phyloP scores from a whole-genome alignment of 2,888 invertebrate genomes.

The Pseudoips prasinana region DNA sequence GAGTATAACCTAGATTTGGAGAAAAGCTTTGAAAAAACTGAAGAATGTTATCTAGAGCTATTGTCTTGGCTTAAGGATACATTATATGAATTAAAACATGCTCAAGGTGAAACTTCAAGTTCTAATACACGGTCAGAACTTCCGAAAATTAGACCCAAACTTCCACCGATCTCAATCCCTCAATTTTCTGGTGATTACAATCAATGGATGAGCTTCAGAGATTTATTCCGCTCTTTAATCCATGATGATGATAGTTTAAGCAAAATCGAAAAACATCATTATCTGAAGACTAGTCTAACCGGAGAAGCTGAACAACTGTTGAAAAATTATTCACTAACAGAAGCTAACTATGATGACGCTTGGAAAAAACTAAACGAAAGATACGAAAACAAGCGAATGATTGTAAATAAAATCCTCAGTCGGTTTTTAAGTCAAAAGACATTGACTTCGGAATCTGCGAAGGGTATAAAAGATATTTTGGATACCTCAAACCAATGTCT shows the following conservation, averaged over 20 bases:
- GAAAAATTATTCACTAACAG: slow-evolving; percentile 11
- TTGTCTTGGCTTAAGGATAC: slow-evolving; percentile 1
- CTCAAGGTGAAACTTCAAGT: slow-evolving; percentile 1
- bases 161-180: slow-evolving; percentile 13
- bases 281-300: slow-evolving; percentile 14
- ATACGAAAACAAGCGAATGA: slow-evolving; percentile 12
- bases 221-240: slow-evolving; percentile 15
- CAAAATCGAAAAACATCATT: slow-evolving; percentile 19
- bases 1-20: background rate
- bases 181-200: slow-evolving; percentile 14
- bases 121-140: background rate
- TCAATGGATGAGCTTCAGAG: slow-evolving; percentile 16
- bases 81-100: background rate
- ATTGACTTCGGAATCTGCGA: slow-evolving; percentile 11
- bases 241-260: slow-evolving; percentile 8
- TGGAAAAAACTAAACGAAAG: slow-evolving; percentile 19
- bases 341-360: slow-evolving; percentile 21
- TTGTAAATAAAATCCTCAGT: slow-evolving; percentile 21
- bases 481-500: slow-evolving; percentile 31
- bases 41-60: slow-evolving; percentile 1
- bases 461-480: slow-evolving; percentile 26
- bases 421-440: slow-evolving; percentile 23
- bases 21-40: background rate
- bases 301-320: slow-evolving; percentile 21
- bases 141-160: slow-evolving; percentile 2